A percentile compares a stretch with the other conserved stretches of the same genome.
Evolutionary conservation across 2,888 invertebrate species (phyloP).

Genomic region (Drosophila subquinaria): DNA sequence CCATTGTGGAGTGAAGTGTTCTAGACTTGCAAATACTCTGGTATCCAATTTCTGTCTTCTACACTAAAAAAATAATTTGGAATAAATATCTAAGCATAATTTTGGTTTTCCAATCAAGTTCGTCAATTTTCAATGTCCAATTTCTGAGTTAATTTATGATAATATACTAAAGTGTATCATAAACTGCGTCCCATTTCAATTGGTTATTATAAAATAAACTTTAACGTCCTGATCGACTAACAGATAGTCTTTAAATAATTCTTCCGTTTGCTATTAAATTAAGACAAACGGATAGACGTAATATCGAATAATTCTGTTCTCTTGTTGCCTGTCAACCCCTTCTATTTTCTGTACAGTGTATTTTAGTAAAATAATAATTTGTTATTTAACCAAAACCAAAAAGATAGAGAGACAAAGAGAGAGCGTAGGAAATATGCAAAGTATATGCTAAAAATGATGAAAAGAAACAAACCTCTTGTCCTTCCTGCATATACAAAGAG

Average conservation of each 20-base stretch:
- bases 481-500: slow-evolving; percentile 85
- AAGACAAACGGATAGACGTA: not conserved
- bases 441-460: slow-evolving; percentile 69
- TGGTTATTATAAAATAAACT: not conserved
- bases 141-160: not conserved
- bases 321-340: not conserved
- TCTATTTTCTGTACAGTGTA: slow-evolving; percentile 4
- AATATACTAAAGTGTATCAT: not conserved
- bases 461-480: slow-evolving; percentile 88
- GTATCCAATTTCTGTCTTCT: not conserved
- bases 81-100: not conserved
- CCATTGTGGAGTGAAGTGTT: not conserved
- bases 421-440: slow-evolving; percentile 52
- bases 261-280: not conserved
- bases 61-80: not conserved
- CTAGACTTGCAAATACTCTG: not conserved
- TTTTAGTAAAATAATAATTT: not conserved
- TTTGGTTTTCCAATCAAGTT: not conserved
- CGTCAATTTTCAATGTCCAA: not conserved
- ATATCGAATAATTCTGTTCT: not conserved
- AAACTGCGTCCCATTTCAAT: not conserved
- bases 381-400: slow-evolving; percentile 19
- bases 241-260: not conserved
- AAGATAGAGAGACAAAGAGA: slow-evolving; percentile 22
- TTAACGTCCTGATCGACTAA: not conserved